Conservation (phyloP, 30 jellyfish, hydroid and myxozoan genomes). For the Hydractinia symbiolongicarpus region DNA sequence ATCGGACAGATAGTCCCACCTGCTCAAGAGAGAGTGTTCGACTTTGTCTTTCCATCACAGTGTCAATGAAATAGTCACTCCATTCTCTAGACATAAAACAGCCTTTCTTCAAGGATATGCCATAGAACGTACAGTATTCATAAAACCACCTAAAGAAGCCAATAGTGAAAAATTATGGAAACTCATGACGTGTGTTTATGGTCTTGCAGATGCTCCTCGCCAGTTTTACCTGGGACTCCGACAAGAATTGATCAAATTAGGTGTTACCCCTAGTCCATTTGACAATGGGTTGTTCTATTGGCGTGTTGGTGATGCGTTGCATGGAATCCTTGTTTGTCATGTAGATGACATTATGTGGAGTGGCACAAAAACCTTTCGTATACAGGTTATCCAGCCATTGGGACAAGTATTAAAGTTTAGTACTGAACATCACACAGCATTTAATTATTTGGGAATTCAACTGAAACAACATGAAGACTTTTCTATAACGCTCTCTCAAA, state of each 20-base stretch:
- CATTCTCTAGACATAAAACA: too few species aligned
- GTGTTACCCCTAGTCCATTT: not conserved
- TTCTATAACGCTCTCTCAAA: too few species aligned
- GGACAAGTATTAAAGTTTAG: too few species aligned
- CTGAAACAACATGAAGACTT: too few species aligned
- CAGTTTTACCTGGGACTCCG: constrained; percentile 6
- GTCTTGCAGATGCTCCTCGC: constrained; percentile 18
- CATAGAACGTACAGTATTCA: too few species aligned
- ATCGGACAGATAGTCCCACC: constrained; percentile 24
- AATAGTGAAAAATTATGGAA: constrained; percentile 14
- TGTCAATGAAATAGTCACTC: too few species aligned
- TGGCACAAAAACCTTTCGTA: too few species aligned
- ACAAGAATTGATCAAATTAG: constrained; percentile 32
- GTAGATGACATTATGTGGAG: too few species aligned
- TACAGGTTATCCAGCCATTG: too few species aligned
- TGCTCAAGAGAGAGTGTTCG: constrained; percentile 25
- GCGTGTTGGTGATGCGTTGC: not conserved
- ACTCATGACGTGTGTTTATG: constrained; percentile 11
- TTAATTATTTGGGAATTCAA: too few species aligned
- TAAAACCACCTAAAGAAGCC: constrained; percentile 28
- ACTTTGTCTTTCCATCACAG: not conserved
- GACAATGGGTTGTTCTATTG: not conserved
- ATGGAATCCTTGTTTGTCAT: not conserved
- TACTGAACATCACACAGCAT: too few species aligned
- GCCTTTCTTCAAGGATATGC: too few species aligned